These are phyloP conservation scores for Muscicapa striata DNA, from an alignment of 2,797 vertebrate genomes.

Conservation along the genomic window DNA sequence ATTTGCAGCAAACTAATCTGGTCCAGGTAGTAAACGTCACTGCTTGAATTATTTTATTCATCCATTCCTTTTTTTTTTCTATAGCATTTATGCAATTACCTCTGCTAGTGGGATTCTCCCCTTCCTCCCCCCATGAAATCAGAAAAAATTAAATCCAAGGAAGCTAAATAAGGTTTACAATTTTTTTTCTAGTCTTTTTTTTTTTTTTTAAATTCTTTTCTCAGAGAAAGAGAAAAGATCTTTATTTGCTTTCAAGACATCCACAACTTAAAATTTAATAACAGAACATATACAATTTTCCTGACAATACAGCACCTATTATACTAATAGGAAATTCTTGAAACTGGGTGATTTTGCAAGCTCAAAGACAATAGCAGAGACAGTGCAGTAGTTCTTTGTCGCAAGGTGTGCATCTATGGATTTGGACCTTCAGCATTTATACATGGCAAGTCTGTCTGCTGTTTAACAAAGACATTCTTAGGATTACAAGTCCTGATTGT, in stretches of 20 bases:
- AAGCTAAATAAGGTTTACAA: constrained; percentile 31
- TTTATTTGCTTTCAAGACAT: constrained; percentile 28
- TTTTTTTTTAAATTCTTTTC: neutral
- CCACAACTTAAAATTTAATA: constrained; percentile 1
- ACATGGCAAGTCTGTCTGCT: neutral
- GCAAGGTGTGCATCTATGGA: neutral
- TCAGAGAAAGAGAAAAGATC: neutral
- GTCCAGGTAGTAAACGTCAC: constrained; percentile 60
- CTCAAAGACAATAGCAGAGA: neutral
- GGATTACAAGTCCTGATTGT: neutral
- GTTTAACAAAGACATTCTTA: neutral
- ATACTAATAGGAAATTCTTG: neutral
- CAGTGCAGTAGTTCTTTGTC: neutral
- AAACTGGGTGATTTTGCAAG: neutral
- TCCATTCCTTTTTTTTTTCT: constrained; percentile 28
- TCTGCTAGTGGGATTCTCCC: constrained; percentile 36
- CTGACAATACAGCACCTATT: neutral
- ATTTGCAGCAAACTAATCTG: constrained; percentile 57
- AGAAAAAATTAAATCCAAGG: constrained; percentile 67
- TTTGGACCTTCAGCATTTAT: neutral
- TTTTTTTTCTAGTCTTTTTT: neutral
- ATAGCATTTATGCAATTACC: constrained; percentile 61
- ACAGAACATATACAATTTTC: neutral
- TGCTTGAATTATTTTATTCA: constrained; percentile 65
- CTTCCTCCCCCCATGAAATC: constrained; percentile 62